phyloP scores from a whole-genome alignment of 2,888 invertebrate species.

The Dimorphilus gyrociliatus region DNA sequence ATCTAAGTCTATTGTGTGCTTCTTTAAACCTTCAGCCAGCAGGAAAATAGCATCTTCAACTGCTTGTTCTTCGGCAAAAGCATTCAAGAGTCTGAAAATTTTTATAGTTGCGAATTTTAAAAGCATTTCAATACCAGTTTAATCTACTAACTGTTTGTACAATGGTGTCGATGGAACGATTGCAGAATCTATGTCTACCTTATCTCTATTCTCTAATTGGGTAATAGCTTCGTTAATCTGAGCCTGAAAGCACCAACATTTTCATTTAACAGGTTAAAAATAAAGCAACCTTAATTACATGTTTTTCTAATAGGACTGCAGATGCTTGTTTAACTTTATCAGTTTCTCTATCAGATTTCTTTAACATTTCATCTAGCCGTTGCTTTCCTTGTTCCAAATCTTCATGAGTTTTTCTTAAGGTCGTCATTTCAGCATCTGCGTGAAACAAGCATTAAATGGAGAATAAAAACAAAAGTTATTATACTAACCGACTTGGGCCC shows the following conservation, averaged over 20 bases:
- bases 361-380: constrained; percentile 60
- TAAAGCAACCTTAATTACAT: too few relatives aligned
- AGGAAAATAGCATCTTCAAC: constrained; percentile 96
- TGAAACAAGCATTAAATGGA: too few relatives aligned
- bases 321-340: constrained; percentile 6
- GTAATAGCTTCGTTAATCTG: constrained; percentile 24
- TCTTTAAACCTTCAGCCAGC: constrained; percentile 79
- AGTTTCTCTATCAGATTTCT: constrained; percentile 44
- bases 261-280: too few relatives aligned
- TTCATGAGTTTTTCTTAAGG: constrained; percentile 29
- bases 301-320: background rate
- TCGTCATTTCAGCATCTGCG: constrained; percentile 38
- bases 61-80: constrained; percentile 93
- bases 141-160: constrained; percentile 70
- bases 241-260: background rate
- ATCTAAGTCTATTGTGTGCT: constrained; percentile 82
- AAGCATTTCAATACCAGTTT: too few relatives aligned
- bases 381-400: constrained; percentile 50
- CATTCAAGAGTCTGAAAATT: constrained; percentile 61
- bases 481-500: constrained; percentile 69
- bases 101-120: too few relatives aligned
- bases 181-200: constrained; percentile 73
- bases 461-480: too few relatives aligned
- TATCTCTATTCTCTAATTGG: constrained; percentile 23
- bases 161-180: constrained; percentile 88